Conservation (phyloP, 2,113 vertebrate species). For the Sporophila hypoxantha region DNA sequence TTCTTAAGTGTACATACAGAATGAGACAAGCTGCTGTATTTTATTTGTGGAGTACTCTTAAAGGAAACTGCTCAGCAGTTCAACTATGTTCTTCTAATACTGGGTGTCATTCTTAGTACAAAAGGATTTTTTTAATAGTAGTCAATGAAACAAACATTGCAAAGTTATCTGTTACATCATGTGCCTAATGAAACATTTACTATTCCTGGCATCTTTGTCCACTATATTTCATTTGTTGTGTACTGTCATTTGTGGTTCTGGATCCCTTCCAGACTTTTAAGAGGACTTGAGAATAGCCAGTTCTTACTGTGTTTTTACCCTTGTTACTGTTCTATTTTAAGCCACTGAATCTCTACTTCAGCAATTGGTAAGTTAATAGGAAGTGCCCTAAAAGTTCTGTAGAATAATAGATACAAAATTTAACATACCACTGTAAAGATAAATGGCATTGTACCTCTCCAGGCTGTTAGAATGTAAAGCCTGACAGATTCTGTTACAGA, state of each 20-base stretch:
- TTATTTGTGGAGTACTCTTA: neutral
- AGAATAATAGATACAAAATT: neutral
- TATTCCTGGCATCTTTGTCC: neutral
- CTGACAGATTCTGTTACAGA: neutral
- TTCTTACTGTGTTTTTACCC: neutral
- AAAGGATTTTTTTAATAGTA: neutral
- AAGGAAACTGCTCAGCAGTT: neutral
- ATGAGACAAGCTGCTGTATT: neutral
- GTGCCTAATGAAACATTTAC: neutral
- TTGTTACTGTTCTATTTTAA: neutral
- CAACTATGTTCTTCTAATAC: neutral
- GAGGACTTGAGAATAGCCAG: neutral
- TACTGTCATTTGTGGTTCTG: neutral
- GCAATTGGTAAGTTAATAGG: neutral
- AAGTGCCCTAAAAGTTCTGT: neutral
- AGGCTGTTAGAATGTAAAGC: neutral
- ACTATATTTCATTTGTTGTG: neutral
- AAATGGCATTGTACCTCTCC: neutral
- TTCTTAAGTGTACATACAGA: neutral
- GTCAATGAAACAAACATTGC: neutral
- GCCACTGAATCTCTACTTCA: neutral
- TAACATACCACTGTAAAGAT: neutral
- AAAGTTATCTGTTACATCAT: neutral
- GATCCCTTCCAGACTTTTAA: neutral
- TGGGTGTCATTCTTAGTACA: neutral